Conservation (phyloP, 2,797 vertebrate genomes). For the Enteromius unitaeniatus region DNA sequence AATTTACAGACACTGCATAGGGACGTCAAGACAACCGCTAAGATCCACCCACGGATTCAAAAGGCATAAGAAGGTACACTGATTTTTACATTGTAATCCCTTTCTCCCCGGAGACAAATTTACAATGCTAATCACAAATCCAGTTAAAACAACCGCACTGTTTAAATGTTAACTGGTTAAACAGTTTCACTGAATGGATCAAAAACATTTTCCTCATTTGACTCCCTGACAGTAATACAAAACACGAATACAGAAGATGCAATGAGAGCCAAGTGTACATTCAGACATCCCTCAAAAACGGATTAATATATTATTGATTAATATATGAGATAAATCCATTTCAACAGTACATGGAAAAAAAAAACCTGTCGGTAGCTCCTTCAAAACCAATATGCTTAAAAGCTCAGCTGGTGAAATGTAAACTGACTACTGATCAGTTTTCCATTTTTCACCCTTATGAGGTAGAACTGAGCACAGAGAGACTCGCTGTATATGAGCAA, state of each 20-base stretch:
- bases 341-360: neutral
- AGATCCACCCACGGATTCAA: conserved; percentile 29
- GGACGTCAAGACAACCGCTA: conserved; percentile 23
- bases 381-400: conserved; percentile 37
- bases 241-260: conserved; percentile 1
- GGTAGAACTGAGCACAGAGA: conserved; percentile 27
- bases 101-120: conserved; percentile 36
- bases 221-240: conserved; percentile 14
- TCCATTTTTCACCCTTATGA: conserved; percentile 45
- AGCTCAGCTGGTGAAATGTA: conserved; percentile 30
- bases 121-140: conserved; percentile 29
- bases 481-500: conserved; percentile 8
- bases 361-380: conserved; percentile 5
- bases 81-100: conserved; percentile 34
- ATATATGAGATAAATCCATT: conserved; percentile 25
- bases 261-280: neutral
- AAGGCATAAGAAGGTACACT: conserved; percentile 6
- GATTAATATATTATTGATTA: conserved; percentile 30
- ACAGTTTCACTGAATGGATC: conserved; percentile 28
- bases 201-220: conserved; percentile 8
- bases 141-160: conserved; percentile 23
- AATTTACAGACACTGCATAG: conserved; percentile 38
- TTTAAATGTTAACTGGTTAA: conserved; percentile 50
- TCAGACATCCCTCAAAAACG: neutral
- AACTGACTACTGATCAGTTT: conserved; percentile 51